These are phyloP conservation scores for Limnothrissa miodon DNA, from an alignment of 2,113 vertebrate species.

Conservation along the genomic window DNA sequence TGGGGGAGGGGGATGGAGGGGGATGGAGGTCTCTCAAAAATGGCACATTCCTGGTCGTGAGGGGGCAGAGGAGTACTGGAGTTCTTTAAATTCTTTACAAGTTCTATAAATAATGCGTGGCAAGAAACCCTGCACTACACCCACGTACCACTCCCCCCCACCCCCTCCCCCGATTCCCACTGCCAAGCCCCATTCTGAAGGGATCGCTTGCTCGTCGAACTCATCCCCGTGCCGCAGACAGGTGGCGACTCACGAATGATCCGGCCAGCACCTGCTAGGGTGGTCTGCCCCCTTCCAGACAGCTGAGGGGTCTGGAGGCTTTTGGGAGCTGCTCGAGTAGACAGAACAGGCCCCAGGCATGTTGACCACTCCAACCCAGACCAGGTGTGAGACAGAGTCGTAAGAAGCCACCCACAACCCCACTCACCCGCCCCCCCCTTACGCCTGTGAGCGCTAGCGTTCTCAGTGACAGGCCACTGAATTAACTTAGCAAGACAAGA, in stretches of 20 bases:
- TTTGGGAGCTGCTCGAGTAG: background rate
- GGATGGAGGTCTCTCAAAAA: background rate
- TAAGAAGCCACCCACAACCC: background rate
- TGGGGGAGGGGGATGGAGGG: background rate
- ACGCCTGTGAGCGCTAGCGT: background rate
- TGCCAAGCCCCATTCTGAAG: background rate
- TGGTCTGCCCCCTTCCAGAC: conserved; percentile 2
- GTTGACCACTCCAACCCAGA: background rate
- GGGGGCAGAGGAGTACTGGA: background rate
- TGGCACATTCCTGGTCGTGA: background rate
- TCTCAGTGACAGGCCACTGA: background rate
- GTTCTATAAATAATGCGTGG: conserved; percentile 16
- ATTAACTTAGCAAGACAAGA: background rate
- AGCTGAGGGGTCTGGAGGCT: background rate
- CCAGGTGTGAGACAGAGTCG: background rate
- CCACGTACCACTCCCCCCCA: background rate
- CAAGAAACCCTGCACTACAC: background rate
- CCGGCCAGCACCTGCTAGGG: background rate
- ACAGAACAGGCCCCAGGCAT: background rate
- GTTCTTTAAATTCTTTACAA: conserved; percentile 12
- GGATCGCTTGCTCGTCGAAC: background rate
- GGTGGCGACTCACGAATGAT: background rate
- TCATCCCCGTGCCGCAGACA: background rate
- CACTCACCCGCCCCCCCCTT: too few relatives aligned
- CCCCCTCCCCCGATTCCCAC: background rate